These are phyloP conservation scores for Buathra laborator DNA, from an alignment of 2,888 invertebrate genomes.

Conservation along the genomic window DNA sequence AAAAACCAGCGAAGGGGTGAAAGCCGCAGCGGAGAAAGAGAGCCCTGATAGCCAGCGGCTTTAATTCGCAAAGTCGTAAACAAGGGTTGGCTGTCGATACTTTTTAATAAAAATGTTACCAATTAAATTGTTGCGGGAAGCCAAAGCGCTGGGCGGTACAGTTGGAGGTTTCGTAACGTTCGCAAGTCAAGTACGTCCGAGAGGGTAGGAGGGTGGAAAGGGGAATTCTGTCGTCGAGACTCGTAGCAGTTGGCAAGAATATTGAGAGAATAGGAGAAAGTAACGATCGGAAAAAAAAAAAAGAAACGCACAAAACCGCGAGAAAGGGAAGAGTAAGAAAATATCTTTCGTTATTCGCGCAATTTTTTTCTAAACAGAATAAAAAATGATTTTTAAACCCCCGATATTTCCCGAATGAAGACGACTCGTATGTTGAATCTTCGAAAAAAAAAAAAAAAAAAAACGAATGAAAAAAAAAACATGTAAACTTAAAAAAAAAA, in stretches of 20 bases:
- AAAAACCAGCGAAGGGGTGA: not conserved
- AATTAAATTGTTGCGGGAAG: slow-evolving; percentile 81
- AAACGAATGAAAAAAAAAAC: not conserved
- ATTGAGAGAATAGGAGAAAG: slow-evolving; percentile 34
- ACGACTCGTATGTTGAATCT: not conserved
- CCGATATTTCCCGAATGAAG: too few relatives aligned
- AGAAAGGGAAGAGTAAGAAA: not conserved
- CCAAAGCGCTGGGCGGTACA: slow-evolving; percentile 35
- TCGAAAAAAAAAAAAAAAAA: not conserved
- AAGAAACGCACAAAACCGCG: not conserved
- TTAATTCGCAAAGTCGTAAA: slow-evolving; percentile 83
- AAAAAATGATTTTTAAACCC: not conserved
- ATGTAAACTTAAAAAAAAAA: slow-evolving; percentile 12
- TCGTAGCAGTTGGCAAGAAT: slow-evolving; percentile 49
- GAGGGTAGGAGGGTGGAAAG: slow-evolving; percentile 9
- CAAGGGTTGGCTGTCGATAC: slow-evolving; percentile 83
- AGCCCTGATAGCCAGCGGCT: slow-evolving; percentile 65
- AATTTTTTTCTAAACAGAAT: not conserved
- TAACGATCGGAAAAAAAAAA: slow-evolving; percentile 20
- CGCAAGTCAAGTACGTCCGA: slow-evolving; percentile 6
- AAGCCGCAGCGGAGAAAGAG: slow-evolving; percentile 37
- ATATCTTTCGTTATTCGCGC: not conserved
- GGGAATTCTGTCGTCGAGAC: slow-evolving; percentile 49
- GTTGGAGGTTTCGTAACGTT: slow-evolving; percentile 51
- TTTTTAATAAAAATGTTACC: slow-evolving; percentile 84